Percentiles rank a stretch among this genome's conserved stretches.
Conservation (phyloP, 2,113 vertebrate species). For the Ovis aries region DNA sequence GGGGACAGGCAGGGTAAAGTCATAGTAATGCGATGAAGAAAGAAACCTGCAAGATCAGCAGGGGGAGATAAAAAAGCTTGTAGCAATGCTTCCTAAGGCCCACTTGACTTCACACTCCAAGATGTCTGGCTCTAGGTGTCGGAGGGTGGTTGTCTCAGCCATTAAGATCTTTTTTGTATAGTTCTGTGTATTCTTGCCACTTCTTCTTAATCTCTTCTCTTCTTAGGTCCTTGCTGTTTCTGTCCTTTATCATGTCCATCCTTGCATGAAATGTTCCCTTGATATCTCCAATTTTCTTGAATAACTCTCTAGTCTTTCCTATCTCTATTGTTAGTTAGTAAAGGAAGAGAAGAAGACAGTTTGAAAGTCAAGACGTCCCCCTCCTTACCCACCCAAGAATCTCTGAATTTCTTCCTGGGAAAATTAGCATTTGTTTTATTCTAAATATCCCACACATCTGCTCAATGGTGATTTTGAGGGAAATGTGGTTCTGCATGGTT, state of each 20-base stretch:
- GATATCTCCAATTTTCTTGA: background rate
- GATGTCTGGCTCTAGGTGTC: background rate
- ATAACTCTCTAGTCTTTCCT: background rate
- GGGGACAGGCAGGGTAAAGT: background rate
- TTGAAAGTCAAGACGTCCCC: background rate
- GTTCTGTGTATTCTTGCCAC: background rate
- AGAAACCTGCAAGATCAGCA: background rate
- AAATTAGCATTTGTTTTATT: background rate
- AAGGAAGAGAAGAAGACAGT: background rate
- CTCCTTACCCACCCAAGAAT: too few species aligned
- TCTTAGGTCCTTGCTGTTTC: background rate
- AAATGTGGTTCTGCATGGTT: rapidly evolving
- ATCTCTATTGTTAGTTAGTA: background rate
- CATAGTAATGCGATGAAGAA: background rate
- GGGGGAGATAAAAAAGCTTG: background rate
- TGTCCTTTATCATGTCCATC: background rate
- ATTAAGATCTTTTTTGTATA: background rate
- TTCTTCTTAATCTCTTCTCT: background rate
- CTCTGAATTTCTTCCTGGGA: background rate
- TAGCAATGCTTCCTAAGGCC: background rate
- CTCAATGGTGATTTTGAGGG: background rate
- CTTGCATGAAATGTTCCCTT: background rate
- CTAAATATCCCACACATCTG: too few species aligned
- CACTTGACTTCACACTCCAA: background rate
- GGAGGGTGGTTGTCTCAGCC: background rate